Evolutionary conservation across 2,888 invertebrate species (phyloP).

Genomic region (Abrostola tripartita): DNA sequence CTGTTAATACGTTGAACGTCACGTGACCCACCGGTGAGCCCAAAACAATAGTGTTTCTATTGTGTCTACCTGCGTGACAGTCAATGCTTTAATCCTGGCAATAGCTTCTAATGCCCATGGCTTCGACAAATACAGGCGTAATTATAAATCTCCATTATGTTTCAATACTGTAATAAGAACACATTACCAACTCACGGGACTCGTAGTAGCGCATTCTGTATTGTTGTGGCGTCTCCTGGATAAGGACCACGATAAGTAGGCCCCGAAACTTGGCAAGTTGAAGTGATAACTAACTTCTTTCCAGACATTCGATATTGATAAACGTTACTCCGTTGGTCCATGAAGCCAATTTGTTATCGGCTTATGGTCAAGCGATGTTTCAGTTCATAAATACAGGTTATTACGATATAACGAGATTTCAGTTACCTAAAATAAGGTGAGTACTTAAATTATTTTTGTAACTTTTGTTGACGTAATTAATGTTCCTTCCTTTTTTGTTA

Average conservation of each 20-base stretch:
- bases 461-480: neutral
- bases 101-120: too few species aligned
- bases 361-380: conserved; percentile 22
- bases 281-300: conserved; percentile 61
- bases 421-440: conserved; percentile 2
- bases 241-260: conserved; percentile 53
- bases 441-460: too few species aligned
- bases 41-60: too few species aligned
- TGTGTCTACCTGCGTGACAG: too few species aligned
- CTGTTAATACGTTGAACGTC: too few species aligned
- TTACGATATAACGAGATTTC: conserved; percentile 16
- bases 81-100: too few species aligned
- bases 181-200: conserved; percentile 10
- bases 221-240: conserved; percentile 43
- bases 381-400: conserved; percentile 30
- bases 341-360: conserved; percentile 55
- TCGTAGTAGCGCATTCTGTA: conserved; percentile 23
- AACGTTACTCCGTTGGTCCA: conserved; percentile 40
- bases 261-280: conserved; percentile 54
- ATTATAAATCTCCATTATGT: too few species aligned
- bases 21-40: too few species aligned
- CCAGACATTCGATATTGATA: conserved; percentile 49
- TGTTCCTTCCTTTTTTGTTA: too few species aligned
- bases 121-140: too few species aligned
- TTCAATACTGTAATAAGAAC: neutral